phyloP scores from a whole-genome alignment of 1,140 invertebrate genomes.

The Coenobita brevimanus region DNA sequence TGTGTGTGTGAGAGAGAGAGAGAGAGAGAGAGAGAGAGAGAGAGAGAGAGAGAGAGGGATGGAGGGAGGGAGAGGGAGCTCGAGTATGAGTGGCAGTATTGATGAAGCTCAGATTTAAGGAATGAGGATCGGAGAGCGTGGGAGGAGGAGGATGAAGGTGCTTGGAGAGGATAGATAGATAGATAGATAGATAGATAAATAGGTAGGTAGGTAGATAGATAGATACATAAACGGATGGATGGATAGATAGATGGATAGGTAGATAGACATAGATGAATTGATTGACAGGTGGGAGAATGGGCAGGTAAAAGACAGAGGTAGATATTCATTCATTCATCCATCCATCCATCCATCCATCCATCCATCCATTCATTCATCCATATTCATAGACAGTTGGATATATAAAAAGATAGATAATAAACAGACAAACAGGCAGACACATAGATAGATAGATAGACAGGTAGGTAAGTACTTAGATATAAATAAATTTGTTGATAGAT shows the following conservation, averaged over 20 bases:
- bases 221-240: too few relatives aligned
- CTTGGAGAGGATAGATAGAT: not conserved
- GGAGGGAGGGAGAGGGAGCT: not conserved
- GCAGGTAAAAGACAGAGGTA: not conserved
- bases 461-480: not conserved
- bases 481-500: not conserved
- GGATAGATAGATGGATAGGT: too few relatives aligned
- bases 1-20: too few relatives aligned
- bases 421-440: too few relatives aligned
- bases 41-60: not conserved
- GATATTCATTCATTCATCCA: too few relatives aligned
- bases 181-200: too few relatives aligned
- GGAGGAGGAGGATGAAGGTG: not conserved
- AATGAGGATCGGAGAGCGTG: not conserved
- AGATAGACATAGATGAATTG: too few relatives aligned
- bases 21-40: not conserved
- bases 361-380: too few relatives aligned
- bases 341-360: too few relatives aligned
- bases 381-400: too few relatives aligned
- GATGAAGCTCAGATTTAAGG: not conserved
- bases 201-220: too few relatives aligned
- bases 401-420: too few relatives aligned
- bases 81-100: not conserved
- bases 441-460: not conserved
- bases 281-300: not conserved